Percentiles rank a stretch among this genome's conserved stretches.
Conservation (phyloP, 1,140 invertebrate genomes). For the Calycopis cecrops region DNA sequence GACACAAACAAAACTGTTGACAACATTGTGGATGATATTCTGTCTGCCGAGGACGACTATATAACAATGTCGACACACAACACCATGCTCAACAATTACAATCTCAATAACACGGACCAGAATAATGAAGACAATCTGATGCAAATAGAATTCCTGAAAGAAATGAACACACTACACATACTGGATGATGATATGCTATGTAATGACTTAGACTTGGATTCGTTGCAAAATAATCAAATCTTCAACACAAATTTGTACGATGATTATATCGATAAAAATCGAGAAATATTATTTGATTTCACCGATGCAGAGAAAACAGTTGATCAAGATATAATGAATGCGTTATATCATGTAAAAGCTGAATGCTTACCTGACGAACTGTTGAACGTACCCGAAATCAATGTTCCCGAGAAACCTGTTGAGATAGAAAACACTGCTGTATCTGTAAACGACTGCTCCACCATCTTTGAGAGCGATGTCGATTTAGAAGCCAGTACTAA, state of each 20-base stretch:
- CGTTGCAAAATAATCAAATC: constrained; percentile 51
- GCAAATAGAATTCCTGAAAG: constrained; percentile 61
- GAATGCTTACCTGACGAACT: constrained; percentile 53
- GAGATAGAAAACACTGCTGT: constrained; percentile 29
- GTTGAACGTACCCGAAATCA: constrained; percentile 38
- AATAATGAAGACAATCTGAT: constrained; percentile 48
- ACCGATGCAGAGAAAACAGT: constrained; percentile 41
- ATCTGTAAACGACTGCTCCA: constrained; percentile 55
- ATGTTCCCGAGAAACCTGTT: constrained; percentile 28
- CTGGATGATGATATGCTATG: constrained; percentile 60
- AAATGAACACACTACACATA: constrained; percentile 57
- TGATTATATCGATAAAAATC: constrained; percentile 46
- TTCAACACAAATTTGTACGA: constrained; percentile 51
- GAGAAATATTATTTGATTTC: constrained; percentile 54
- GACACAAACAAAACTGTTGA: constrained; percentile 53
- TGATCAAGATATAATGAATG: constrained; percentile 60
- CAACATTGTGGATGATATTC: constrained; percentile 60
- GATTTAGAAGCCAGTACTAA: constrained; percentile 63
- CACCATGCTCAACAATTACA: constrained; percentile 33
- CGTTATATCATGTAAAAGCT: constrained; percentile 45
- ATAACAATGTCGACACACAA: constrained; percentile 44
- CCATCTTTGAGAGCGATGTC: constrained; percentile 66
- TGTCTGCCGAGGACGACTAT: constrained; percentile 61
- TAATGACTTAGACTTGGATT: constrained; percentile 62
- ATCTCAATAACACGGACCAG: constrained; percentile 27